Evolutionary conservation across 2,888 invertebrate species (phyloP), one percentile per base, ranked within the genome.

Genomic region (Thera obeliscata): DNA sequence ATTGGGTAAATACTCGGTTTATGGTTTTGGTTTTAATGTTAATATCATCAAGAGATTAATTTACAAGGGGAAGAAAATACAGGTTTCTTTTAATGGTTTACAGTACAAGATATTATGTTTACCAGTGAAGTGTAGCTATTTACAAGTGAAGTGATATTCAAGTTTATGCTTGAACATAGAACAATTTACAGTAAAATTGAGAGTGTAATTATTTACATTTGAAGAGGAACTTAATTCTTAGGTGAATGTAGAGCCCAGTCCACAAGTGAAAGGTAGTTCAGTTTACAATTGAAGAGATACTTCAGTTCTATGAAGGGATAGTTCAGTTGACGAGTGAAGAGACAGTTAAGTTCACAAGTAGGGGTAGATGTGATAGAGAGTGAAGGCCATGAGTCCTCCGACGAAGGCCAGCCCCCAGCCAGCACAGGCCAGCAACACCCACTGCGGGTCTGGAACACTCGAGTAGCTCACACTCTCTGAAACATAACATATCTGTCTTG

Each of bases 331-430:
- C 48, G 22, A 12, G 12, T 50, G 43, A 50, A 12, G 43, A 9
- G 43, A 3, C 3, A 46, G 43, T 46, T 22, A 0, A n/a, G 52
- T 55, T 56, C 61, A 78, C 9, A 85, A 71, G 46, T 81, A 71
- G 0, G 81, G 88, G 56, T 83, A 78, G 12, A 94, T 77, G 79
- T 96, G 95, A 82, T 95, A 95, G 7, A 95, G 74, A 0, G 96
- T 96, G 81, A 95, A 96, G 0, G 92, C 74, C 83, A 95, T 94
- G 62, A 96, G 94, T 46, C 95, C 95, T 60, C 96, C 96, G 69
- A 96, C 87, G 80, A 96, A 96, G 64, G 94, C 85, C 1, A 96
- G 87, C 0, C 96, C 96, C 85, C 94, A 94, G 48, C 91, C 79
- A 3, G 95, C 95, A 72, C 96, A 95, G 64, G 93, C 82, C 7